A percentile compares a stretch with the other conserved stretches of the same genome.
Evolutionary conservation across 1,140 invertebrate genomes (phyloP).

Genomic region (Hydropsyche tenuis): DNA sequence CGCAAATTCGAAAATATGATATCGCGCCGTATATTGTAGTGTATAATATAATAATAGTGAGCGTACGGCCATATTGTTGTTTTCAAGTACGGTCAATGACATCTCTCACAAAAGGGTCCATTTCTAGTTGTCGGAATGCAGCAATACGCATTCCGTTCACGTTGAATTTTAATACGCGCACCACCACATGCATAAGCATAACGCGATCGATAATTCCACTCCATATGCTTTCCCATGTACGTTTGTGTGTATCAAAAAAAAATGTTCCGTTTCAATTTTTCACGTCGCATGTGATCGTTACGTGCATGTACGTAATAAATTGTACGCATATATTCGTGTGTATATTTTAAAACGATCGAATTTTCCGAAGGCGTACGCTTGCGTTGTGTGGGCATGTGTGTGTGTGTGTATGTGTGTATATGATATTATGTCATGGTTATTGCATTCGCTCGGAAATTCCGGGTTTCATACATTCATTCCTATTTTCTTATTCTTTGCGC

Average conservation of each 20-base stretch:
- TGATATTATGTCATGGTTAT: conserved; percentile 28
- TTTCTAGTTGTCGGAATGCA: neutral
- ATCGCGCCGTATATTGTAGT: too few relatives aligned
- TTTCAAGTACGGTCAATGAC: neutral
- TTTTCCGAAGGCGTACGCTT: neutral
- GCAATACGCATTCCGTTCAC: conserved; percentile 4
- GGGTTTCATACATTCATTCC: conserved; percentile 28
- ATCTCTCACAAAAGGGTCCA: conserved; percentile 4
- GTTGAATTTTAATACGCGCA: neutral
- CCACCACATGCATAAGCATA: neutral
- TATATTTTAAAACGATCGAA: conserved; percentile 16
- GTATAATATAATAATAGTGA: too few relatives aligned
- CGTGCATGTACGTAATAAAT: too few relatives aligned
- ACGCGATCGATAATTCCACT: conserved; percentile 9
- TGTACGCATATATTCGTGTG: neutral
- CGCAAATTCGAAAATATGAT: too few relatives aligned
- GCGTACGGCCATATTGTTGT: neutral
- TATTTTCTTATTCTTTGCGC: conserved; percentile 30
- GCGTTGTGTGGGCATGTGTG: too few relatives aligned
- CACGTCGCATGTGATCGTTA: too few relatives aligned
- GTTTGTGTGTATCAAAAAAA: neutral
- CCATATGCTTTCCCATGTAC: neutral
- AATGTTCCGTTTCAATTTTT: too few relatives aligned
- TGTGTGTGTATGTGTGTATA: neutral
- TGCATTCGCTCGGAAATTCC: conserved; percentile 27